Conservation (phyloP, 2,888 invertebrate genomes). For the Xylocampa areola region DNA sequence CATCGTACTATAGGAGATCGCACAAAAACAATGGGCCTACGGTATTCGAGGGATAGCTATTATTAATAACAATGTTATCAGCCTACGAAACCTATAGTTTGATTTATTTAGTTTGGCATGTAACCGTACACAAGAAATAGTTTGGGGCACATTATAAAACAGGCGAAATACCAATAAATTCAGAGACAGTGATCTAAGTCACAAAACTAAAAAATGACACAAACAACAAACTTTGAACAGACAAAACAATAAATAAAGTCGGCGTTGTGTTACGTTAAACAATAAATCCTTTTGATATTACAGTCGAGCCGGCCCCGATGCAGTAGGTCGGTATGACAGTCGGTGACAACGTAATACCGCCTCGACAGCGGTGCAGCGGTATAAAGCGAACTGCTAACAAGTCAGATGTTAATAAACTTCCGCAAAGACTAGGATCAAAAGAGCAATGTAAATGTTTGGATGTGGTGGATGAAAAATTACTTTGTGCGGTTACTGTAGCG, state of each 20-base stretch:
- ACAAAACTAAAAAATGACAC: slow-evolving; percentile 19
- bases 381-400: slow-evolving; percentile 54
- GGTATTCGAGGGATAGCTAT: slow-evolving; percentile 44
- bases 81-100: slow-evolving; percentile 30
- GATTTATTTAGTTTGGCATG: slow-evolving; percentile 33
- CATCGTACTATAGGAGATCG: slow-evolving; percentile 15
- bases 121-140: slow-evolving; percentile 2
- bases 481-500: slow-evolving; percentile 29
- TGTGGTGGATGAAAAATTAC: slow-evolving; percentile 51
- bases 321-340: slow-evolving; percentile 52
- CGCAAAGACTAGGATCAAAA: slow-evolving; percentile 48
- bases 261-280: slow-evolving; percentile 49
- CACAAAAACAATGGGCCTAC: slow-evolving; percentile 53
- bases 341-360: slow-evolving; percentile 57
- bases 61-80: slow-evolving; percentile 52
- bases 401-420: slow-evolving; percentile 61
- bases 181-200: slow-evolving; percentile 4
- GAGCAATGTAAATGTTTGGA: slow-evolving; percentile 45
- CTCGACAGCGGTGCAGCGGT: slow-evolving; percentile 38
- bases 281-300: slow-evolving; percentile 66
- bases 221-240: slow-evolving; percentile 39
- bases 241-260: slow-evolving; percentile 50
- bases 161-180: slow-evolving; percentile 2
- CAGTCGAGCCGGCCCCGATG: slow-evolving; percentile 51
- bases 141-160: slow-evolving; percentile 2